phyloP scores from a whole-genome alignment of 2,797 vertebrate genomes.

The Myotis pilosus region DNA sequence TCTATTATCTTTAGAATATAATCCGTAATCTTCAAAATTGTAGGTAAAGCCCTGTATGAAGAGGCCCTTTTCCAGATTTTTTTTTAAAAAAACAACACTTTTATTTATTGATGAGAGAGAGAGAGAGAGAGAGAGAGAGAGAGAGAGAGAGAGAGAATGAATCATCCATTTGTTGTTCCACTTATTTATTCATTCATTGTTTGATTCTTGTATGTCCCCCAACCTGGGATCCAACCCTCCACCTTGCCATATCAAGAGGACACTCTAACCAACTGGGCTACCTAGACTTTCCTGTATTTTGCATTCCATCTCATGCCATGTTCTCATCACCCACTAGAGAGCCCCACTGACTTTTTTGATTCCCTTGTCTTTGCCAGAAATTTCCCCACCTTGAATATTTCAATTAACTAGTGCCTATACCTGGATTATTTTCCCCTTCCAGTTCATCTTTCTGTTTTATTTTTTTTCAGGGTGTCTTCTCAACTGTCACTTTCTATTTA shows the following conservation, averaged over 20 bases:
- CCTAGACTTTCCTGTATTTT: rapidly evolving
- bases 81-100: not conserved
- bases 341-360: not conserved
- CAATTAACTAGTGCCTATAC: not conserved
- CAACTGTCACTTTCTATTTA: not conserved
- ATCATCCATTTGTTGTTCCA: not conserved
- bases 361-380: not conserved
- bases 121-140: not conserved
- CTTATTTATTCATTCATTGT: not conserved
- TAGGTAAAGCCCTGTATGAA: not conserved
- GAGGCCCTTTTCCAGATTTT: rapidly evolving
- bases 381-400: not conserved
- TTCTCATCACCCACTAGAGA: not conserved
- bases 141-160: not conserved
- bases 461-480: not conserved
- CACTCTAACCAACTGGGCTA: not conserved
- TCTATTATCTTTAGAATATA: not conserved
- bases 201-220: not conserved
- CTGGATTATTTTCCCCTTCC: not conserved
- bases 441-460: not conserved
- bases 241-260: not conserved
- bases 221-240: not conserved
- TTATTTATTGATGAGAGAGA: not conserved
- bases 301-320: too few species aligned
- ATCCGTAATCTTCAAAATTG: not conserved